Percentiles rank a stretch among this genome's conserved stretches.
Evolutionary conservation across 2,797 vertebrate genomes (phyloP).

Genomic region (Manis pentadactyla): DNA sequence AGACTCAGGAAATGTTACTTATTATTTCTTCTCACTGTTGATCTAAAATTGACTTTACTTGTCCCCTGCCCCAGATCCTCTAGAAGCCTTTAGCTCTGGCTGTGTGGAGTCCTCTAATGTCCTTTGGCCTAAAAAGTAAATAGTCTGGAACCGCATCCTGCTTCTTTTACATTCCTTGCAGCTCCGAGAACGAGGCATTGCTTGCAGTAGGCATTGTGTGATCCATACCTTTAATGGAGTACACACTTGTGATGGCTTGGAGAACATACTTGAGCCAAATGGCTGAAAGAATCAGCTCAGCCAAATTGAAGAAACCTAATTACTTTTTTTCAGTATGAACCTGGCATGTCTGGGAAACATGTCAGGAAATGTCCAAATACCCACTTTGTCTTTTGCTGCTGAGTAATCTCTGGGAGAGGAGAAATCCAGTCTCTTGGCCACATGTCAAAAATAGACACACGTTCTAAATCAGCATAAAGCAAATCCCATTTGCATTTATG

Average conservation of each 20-base stretch:
- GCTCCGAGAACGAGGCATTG: background rate
- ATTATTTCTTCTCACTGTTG: background rate
- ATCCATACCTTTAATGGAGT: background rate
- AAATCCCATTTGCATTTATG: conserved; percentile 58
- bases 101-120: background rate
- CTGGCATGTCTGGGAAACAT: conserved; percentile 41
- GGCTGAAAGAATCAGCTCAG: conserved; percentile 42
- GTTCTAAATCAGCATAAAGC: conserved; percentile 50
- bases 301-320: conserved; percentile 34
- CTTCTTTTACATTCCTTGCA: background rate
- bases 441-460: conserved; percentile 37
- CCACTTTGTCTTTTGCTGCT: background rate
- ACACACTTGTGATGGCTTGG: background rate
- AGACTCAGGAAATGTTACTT: background rate
- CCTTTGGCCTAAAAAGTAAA: conserved; percentile 13
- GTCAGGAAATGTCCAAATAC: conserved; percentile 53
- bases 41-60: conserved; percentile 25
- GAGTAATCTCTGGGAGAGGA: background rate
- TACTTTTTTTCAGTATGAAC: conserved; percentile 33
- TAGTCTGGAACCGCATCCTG: background rate
- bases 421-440: conserved; percentile 4
- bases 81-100: background rate
- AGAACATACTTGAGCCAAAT: background rate
- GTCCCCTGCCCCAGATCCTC: background rate
- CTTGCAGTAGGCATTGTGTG: background rate